phyloP scores from a whole-genome alignment of 2,113 vertebrate genomes.

The Myanophis thanlyinensis region DNA sequence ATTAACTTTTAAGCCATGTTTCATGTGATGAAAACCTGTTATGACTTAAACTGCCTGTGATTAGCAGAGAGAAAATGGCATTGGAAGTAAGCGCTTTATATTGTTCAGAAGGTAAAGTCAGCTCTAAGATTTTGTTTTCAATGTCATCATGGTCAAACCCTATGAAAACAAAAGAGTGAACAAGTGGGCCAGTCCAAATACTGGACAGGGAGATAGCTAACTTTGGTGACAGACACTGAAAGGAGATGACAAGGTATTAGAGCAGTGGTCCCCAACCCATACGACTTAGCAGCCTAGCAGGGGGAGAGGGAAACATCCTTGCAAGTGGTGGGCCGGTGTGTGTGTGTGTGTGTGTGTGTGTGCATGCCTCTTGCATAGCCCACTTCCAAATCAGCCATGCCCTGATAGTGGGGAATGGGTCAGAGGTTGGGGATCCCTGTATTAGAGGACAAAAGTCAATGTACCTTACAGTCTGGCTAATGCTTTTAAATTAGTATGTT shows the following conservation, averaged over 20 bases:
- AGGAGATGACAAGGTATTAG: neutral
- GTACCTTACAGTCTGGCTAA: neutral
- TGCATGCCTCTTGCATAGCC: no score
- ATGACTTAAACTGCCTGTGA: neutral
- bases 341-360: accelerated
- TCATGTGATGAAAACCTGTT: neutral
- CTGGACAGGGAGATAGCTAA: neutral
- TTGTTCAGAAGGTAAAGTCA: neutral
- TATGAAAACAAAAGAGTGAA: neutral
- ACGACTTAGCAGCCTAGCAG: neutral
- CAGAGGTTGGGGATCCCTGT: neutral
- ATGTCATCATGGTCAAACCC: neutral
- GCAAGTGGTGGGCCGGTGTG: accelerated
- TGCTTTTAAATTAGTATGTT: neutral
- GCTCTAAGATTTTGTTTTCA: neutral
- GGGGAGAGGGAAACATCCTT: neutral
- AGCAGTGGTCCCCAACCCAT: neutral
- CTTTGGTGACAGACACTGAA: neutral
- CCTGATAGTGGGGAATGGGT: neutral
- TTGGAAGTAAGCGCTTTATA: neutral
- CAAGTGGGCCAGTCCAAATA: neutral
- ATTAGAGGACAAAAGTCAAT: neutral
- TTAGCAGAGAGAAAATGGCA: neutral
- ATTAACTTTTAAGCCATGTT: neutral
- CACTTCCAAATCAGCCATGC: neutral